Base-by-base conservation (phyloP, 2,113 vertebrate genomes). In the Calyptommatus sinebrachiatus region DNA sequence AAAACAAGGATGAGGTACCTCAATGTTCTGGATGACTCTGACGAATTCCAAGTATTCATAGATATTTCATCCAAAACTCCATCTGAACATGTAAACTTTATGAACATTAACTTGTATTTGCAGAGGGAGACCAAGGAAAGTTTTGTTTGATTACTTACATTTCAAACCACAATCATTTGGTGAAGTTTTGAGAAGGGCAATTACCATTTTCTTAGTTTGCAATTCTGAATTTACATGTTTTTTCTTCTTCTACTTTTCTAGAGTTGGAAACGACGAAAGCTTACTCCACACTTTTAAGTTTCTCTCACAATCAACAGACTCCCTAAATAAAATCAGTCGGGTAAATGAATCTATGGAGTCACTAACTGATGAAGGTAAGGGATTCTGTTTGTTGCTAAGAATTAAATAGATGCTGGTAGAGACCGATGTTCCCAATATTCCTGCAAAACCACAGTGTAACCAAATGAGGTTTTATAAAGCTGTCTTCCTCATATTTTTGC, bases 231-330 rank as follows among this genome's bases (percentile, higher is more conserved):
- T 57, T 0, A 9, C 24, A 16, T 29, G 35, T 35, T 76, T 74
- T 74, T 11, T 74, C 9, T 73, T 9, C 78, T 62, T 89, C 80
- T 85, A 82, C 76, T 78, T 41, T 53, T 89, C 61, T 91, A 99
- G 97, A 68, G 96, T 97, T 72, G 97, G 96, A 90, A 97, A 93
- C 0, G 98, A 99, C 21, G 97, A 99, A 82, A 96, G 82, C 73
- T 95, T 97, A 83, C 93, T 98, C 65, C 95, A 95, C 85, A 95
- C 95, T 57, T 95, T 96, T 94, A 95, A 96, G 81, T 97, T 96
- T 91, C 95, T 99, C 68, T 99, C 98, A 0, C 97, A 99, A 79
- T 99, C 98, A 53, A 99, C 97, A 5, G 98, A 99, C 93, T 99
- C 97, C 24, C 95, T 99, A 73, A 96, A 97, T 92, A 97, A 98